Base-by-base conservation (phyloP, 2,888 invertebrate species). In the Gonocerus acuteangulatus region DNA sequence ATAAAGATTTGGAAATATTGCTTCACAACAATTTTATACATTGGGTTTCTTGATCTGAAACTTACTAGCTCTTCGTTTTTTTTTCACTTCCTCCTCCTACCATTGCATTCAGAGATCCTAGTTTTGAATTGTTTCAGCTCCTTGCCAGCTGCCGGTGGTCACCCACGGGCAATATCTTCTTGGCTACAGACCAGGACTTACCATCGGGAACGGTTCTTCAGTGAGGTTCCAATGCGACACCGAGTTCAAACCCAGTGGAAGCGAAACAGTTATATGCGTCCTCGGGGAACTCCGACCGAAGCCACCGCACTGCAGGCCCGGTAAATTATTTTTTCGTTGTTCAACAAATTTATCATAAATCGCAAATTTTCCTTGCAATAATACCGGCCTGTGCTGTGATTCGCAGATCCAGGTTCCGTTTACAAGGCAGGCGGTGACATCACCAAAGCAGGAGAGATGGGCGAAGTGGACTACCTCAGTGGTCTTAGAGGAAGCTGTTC, bases 141-240 rank as follows among this genome's bases (percentile, higher is more conserved):
- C 86, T 0, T 87, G 87, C 68, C 81, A 82, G 68, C 75, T 87
- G 2, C 86, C 86, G 0, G 75, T 78, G 2, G 81, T 87, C 15
- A 75, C 79, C 49, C 80, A 85, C 52, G 86, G 86, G 0, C 80
- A 82, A n/a, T 87, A 87, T 73, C 80, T 86, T 71, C 83, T 80
- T 0, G 89, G 89, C 0, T 90, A 89, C 74, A 77, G 89, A 47
- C 80, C 86, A 1, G 89, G 89, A 0, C 78, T 89, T 3, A 88
- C 86, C 0, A 88, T 91, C 21, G 86, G 87, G 0, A 89, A 90
- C 70, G 89, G 87, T 0, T 86, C 88, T 0, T 83, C 83, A 1
- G 87, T 91, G 7, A 81, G 80, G 63, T 86, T 85, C 64, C 84
- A 85, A 57, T 88, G 88, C 68, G 85, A 86, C 54, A 69, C 69